Base-by-base conservation (phyloP, 2,797 vertebrate genomes). In the Lemur catta region DNA sequence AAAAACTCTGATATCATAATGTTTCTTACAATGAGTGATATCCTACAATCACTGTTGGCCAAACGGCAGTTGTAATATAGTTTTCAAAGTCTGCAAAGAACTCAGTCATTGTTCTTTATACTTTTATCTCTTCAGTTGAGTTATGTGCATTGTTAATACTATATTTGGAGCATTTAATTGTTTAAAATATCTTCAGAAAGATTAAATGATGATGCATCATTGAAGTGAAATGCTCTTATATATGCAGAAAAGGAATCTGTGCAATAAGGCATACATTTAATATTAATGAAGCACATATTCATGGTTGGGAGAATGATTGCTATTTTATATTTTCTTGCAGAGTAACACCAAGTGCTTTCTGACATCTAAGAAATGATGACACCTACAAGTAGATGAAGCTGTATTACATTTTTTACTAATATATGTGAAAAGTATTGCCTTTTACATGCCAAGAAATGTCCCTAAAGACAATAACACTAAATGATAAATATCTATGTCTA, bases 31-130 rank as follows among this genome's bases (percentile, higher is more conserved):
- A 24, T 30, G n/a, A 92, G 93, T 74, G 67, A 81, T 30, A 67
- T 88, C 46, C 80, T 30, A 26, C 57, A 88, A 48, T 84, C n/a
- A 0, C 76, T 75, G 22, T 69, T 38, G 35, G 72, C 78, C 95
- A 91, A 52, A 11, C 15, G 57, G 30, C 71, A 92, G 59, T 65
- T 96, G 46, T 93, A 38, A 96, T 76, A 65, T 7, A 63, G n/a
- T 90, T 96, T 96, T 81, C 87, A 92, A 90, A 94, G 91, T 92
- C 84, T 84, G 4, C 75, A 84, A 22, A 89, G 81, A 97, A 85
- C 48, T 85, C 35, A 17, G 69, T 74, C 71, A 50, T 78, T 72
- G 43, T 61, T 72, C 50, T 91, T 94, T 33, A 13, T 35, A 69
- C 93, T 92, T 87, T 89, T 63, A 50, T 80, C 7, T 87, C 30